A percentile compares a stretch with the other conserved stretches of the same genome.
phyloP scores from a whole-genome alignment of 2,113 vertebrate genomes.

The Odontophorus gujanensis region DNA sequence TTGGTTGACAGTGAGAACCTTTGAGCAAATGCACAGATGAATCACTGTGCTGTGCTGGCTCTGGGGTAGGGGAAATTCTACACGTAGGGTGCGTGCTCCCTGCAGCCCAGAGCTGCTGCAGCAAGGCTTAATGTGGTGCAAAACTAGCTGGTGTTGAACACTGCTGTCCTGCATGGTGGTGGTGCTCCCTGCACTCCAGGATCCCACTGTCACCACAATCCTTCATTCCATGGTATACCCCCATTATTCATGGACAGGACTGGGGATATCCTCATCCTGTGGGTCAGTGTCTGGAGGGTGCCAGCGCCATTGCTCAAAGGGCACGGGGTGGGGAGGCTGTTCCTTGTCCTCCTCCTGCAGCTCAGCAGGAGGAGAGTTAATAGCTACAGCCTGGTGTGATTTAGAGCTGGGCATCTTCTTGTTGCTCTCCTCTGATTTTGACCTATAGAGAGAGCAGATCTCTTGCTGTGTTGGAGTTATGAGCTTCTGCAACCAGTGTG shows the following conservation, averaged over 20 bases:
- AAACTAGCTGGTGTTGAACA: background rate
- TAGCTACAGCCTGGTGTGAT: background rate
- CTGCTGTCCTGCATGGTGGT: background rate
- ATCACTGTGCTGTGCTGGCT: background rate
- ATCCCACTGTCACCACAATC: background rate
- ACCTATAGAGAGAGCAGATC: background rate
- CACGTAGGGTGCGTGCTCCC: background rate
- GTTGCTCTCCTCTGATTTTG: background rate
- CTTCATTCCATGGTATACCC: background rate
- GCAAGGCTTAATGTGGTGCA: background rate
- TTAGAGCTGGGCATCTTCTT: background rate
- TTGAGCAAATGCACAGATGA: conserved; percentile 46
- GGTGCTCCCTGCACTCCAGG: background rate
- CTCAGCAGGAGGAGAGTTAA: background rate
- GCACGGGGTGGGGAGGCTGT: background rate
- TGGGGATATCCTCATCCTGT: background rate
- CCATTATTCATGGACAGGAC: fast-evolving
- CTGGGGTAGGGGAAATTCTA: background rate
- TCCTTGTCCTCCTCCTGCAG: background rate
- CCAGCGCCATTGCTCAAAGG: background rate
- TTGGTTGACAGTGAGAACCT: background rate
- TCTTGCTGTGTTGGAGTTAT: background rate
- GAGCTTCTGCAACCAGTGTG: background rate
- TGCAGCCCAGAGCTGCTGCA: background rate
- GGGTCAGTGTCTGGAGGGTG: too few species aligned